Evolutionary conservation across 2,797 vertebrate species (phyloP), one percentile per base, ranked within the genome.

Genomic region (Rhinatrema bivittatum): DNA sequence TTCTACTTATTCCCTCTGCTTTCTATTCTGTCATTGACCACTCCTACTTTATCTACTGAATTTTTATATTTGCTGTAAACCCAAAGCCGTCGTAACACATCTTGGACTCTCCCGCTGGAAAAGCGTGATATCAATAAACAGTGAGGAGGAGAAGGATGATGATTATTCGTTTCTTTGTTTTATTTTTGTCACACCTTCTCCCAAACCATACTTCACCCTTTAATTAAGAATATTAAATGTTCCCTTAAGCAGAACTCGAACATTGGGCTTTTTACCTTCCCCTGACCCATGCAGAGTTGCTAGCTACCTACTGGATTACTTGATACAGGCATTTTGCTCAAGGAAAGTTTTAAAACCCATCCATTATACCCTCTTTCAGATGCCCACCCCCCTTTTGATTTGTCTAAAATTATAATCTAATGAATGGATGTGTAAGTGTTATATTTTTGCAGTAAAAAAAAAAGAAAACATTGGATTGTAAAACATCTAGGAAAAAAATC

Each of bases 361-460:
- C 68, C 58, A 35, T 67, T 58, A 69, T n/a, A n/a, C n/a, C n/a
- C n/a, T n/a, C n/a, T n/a, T n/a, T n/a, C n/a, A n/a, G n/a, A n/a
- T n/a, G n/a, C n/a, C n/a, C n/a, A n/a, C n/a, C n/a, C n/a, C n/a
- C n/a, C n/a, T n/a, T 66, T 42, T 65, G 52, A 56, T 48, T 44
- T 46, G 50, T 50, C 41, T 62, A 53, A 54, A 71, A 61, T 76
- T 78, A 59, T 75, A 77, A 74, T 56, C 55, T 42, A 68, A 68
- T 42, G 45, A 47, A 52, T 60, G 62, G 55, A 45, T 10, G 23
- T 48, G 59, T 62, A 36, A 24, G 51, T 51, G 61, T 54, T 36
- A 56, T 58, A 51, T 44, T 58, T n/a, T n/a, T n/a, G 54, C 51
- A 42, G 53, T 33, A 56, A 49, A 40, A 54, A 50, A 53, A 43